Base-by-base conservation (phyloP, 2,113 vertebrate species). In the Cyprinodon brontotheroides region DNA sequence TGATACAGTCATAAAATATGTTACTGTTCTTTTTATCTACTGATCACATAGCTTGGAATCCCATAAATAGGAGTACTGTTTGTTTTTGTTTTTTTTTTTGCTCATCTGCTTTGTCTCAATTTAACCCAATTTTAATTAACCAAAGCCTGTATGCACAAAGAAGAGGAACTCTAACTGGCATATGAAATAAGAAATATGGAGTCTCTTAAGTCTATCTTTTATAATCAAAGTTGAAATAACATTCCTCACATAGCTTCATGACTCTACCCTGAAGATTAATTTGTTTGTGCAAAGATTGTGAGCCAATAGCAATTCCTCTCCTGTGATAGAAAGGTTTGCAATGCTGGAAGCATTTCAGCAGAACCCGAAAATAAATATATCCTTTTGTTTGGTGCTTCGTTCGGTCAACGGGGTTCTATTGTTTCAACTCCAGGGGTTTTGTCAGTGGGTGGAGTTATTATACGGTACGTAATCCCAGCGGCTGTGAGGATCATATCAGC, bases 211-310 rank as follows among this genome's bases (percentile, higher is more conserved):
- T 86, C 66, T 45, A 59, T 78, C 53, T 36, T 63, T 75, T 80
- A 71, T 86, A 82, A 82, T 80, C 77, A 66, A 79, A 84, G 83
- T 71, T 77, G 85, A 75, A 85, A 83, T 81, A 40, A 67, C 92
- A 93, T 91, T 92, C 86, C 83, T 89, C 1, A 4, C 74, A 93
- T 91, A 83, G 68, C 77, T 91, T 72, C n/a, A 43, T 65, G 50
- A 72, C 76, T 86, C 82, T 83, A 89, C 82, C 38, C 68, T 78
- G 73, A 64, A 90, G 82, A 90, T 89, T 70, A 86, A 90, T 87
- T 88, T 86, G 87, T 89, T 89, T 89, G 82, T 78, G 68, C 72
- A 72, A 84, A 74, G 67, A 76, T 78, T 83, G 70, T 11, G 39
- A 71, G 79, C 73, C 69, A 69, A 82, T 45, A 65, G 81, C 61